Percentiles rank a stretch among this genome's conserved stretches.
Conservation (phyloP, 1,140 invertebrate species). For the Phthorimaea operculella region DNA sequence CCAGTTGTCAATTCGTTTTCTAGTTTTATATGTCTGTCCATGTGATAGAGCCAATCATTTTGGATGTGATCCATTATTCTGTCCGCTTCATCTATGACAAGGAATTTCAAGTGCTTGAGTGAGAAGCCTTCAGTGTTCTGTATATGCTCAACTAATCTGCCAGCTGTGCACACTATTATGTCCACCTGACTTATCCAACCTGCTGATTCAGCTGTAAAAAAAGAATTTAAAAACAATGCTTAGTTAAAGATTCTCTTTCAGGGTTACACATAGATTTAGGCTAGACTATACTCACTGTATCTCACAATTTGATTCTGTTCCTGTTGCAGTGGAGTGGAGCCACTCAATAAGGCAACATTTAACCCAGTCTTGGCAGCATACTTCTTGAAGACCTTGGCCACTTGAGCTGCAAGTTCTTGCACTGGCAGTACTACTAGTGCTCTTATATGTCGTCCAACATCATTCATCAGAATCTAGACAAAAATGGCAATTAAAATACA, state of each 20-base stretch:
- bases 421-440: conserved; percentile 93
- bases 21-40: conserved; percentile 70
- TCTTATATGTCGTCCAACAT: conserved; percentile 72
- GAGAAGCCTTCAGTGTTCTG: conserved; percentile 88
- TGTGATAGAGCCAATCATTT: conserved; percentile 87
- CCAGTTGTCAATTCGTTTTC: conserved; percentile 50
- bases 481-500: not conserved
- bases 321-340: conserved; percentile 75
- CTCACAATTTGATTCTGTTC: conserved; percentile 82
- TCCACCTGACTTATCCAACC: conserved; percentile 76
- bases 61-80: conserved; percentile 90
- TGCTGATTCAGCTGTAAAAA: conserved; percentile 52
- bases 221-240: no score
- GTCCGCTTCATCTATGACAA: conserved; percentile 97
- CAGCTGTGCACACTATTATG: conserved; percentile 94
- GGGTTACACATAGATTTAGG: conserved; percentile 8
- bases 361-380: conserved; percentile 79
- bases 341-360: conserved; percentile 79
- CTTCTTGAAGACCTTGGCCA: conserved; percentile 83
- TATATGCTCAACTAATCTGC: conserved; percentile 92
- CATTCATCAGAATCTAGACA: conserved; percentile 48
- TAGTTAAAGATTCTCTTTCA: no score
- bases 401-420: conserved; percentile 90
- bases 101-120: conserved; percentile 80
- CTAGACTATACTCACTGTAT: conserved; percentile 73